Percentiles rank a stretch among this genome's conserved stretches.
Evolutionary conservation across 2,888 invertebrate genomes (phyloP).

Genomic region (Meloe dianella): DNA sequence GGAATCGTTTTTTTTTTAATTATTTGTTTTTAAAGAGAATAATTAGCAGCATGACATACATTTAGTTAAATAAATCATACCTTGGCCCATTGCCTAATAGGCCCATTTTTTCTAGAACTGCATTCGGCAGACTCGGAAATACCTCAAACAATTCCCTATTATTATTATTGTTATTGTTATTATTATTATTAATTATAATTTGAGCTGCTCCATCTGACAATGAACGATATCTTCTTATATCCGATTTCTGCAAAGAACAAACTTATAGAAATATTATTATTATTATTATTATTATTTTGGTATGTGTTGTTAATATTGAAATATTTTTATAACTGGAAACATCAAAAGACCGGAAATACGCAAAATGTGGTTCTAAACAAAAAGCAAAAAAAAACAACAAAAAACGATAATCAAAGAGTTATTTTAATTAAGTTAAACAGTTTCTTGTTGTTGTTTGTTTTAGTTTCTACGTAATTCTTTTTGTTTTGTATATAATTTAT

Average conservation of each 20-base stretch:
- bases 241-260: constrained; percentile 39
- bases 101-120: constrained; percentile 59
- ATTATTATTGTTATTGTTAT: constrained; percentile 15
- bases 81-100: constrained; percentile 50
- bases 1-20: constrained; percentile 7
- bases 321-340: neutral
- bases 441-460: neutral
- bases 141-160: constrained; percentile 48
- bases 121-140: constrained; percentile 60
- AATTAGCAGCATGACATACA: neutral
- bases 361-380: neutral
- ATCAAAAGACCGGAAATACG: neutral
- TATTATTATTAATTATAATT: constrained; percentile 6
- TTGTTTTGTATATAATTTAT: neutral
- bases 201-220: constrained; percentile 51
- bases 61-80: constrained; percentile 38
- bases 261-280: constrained; percentile 18
- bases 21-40: neutral
- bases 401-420: neutral
- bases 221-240: constrained; percentile 49
- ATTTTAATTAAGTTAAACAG: neutral
- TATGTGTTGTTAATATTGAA: neutral
- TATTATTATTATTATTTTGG: neutral
- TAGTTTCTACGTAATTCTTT: neutral
- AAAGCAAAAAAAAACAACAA: no score